Conservation (phyloP, 2,113 vertebrate genomes). For the Alouatta palliata region DNA sequence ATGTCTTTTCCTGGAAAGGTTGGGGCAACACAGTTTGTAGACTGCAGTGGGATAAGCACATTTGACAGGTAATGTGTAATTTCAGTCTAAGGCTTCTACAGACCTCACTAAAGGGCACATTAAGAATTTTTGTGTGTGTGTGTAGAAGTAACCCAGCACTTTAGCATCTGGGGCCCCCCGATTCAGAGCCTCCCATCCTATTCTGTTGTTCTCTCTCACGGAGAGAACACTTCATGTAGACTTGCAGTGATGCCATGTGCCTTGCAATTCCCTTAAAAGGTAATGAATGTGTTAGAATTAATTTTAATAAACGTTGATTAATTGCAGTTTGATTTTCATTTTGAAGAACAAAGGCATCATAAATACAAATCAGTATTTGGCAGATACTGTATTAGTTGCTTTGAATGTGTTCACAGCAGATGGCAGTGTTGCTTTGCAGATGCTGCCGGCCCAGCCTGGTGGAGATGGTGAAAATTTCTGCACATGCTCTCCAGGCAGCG, state of each 20-base stretch:
- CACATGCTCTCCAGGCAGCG: not conserved
- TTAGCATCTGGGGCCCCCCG: not conserved
- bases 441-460: fast-evolving
- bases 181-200: not conserved
- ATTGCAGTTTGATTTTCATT: not conserved
- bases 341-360: not conserved
- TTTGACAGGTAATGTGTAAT: not conserved
- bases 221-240: not conserved
- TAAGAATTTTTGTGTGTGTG: not conserved
- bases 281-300: not conserved
- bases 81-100: not conserved
- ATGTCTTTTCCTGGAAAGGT: not conserved
- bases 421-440: slow-evolving; percentile 80
- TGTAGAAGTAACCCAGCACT: not conserved
- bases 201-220: not conserved
- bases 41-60: not conserved
- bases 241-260: not conserved
- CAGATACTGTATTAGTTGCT: not conserved
- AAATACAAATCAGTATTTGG: not conserved
- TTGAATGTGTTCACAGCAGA: slow-evolving; percentile 72
- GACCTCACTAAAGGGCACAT: not conserved
- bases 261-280: slow-evolving; percentile 21
- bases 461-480: not conserved
- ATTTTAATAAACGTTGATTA: slow-evolving; percentile 20
- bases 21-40: not conserved